A percentile compares a stretch with the other conserved stretches of the same genome.
Conservation (phyloP, 2,888 invertebrate genomes). For the Rhorus exstirpatorius region DNA sequence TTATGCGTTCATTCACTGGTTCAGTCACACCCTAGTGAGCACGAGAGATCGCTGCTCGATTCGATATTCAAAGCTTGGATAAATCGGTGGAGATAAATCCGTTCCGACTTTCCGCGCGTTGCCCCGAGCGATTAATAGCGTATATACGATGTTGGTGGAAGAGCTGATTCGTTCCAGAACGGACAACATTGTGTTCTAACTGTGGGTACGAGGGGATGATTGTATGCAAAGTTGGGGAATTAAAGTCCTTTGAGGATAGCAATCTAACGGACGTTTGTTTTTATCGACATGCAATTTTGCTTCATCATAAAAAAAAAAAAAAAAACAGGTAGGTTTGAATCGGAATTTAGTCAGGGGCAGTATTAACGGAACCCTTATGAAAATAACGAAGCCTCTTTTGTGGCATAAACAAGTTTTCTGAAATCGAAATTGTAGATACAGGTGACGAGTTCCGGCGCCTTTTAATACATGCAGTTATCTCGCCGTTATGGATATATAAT, state of each 20-base stretch:
- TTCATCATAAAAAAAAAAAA: background rate
- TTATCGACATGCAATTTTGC: background rate
- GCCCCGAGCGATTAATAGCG: constrained; percentile 40
- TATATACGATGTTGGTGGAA: constrained; percentile 22
- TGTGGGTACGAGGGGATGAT: constrained; percentile 18
- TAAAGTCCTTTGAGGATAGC: constrained; percentile 27
- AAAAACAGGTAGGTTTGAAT: no score
- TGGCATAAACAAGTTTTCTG: no score
- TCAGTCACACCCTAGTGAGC: constrained; percentile 1
- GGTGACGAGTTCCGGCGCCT: no score
- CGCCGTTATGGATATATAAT: no score
- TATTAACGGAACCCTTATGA: no score
- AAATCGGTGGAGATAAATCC: constrained; percentile 51
- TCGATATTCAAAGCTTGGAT: constrained; percentile 58
- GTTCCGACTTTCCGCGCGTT: constrained; percentile 44
- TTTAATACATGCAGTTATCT: no score
- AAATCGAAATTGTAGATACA: no score
- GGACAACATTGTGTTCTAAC: constrained; percentile 12
- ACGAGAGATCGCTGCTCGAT: constrained; percentile 41
- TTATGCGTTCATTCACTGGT: no score
- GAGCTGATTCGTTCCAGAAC: constrained; percentile 48
- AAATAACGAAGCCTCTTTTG: no score
- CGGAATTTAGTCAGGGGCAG: no score
- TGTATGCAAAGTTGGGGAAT: constrained; percentile 46
- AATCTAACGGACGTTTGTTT: background rate